A percentile compares a stretch with the other conserved stretches of the same genome.
These are phyloP conservation scores for Pantherophis guttatus DNA, from an alignment of 2,113 vertebrate species.

Conservation along the genomic window DNA sequence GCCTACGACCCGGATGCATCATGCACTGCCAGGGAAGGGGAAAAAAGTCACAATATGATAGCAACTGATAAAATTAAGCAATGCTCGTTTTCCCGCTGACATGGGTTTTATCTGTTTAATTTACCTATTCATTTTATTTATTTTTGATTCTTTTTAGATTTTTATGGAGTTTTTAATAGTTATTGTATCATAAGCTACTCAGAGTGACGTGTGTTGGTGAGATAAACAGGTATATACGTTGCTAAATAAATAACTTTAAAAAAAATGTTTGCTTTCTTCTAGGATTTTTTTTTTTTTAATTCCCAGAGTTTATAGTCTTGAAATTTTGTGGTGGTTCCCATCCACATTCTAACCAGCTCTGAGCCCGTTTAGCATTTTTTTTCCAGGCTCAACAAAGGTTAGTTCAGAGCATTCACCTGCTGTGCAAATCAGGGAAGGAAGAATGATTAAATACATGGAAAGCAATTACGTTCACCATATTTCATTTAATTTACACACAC, in stretches of 20 bases:
- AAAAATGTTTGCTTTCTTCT: background rate
- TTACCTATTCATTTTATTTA: background rate
- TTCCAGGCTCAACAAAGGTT: background rate
- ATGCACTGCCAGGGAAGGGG: too few species aligned
- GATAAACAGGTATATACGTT: background rate
- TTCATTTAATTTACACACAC: background rate
- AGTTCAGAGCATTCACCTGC: background rate
- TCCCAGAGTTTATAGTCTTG: background rate
- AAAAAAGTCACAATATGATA: too few species aligned
- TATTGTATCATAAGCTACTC: background rate
- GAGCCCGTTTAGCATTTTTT: background rate
- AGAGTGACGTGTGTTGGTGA: background rate
- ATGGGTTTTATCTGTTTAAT: background rate
- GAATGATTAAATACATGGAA: background rate
- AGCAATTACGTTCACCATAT: background rate
- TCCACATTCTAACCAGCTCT: background rate
- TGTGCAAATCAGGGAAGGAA: background rate
- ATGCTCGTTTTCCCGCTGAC: accelerated
- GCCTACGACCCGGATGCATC: too few species aligned
- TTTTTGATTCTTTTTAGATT: background rate
- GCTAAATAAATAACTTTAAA: background rate
- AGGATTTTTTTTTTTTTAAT: background rate
- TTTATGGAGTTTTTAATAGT: background rate
- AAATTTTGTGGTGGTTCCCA: background rate
- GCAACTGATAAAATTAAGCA: background rate